Evolutionary conservation across 2,888 invertebrate species (phyloP).

Genomic region (Noctua pronuba): DNA sequence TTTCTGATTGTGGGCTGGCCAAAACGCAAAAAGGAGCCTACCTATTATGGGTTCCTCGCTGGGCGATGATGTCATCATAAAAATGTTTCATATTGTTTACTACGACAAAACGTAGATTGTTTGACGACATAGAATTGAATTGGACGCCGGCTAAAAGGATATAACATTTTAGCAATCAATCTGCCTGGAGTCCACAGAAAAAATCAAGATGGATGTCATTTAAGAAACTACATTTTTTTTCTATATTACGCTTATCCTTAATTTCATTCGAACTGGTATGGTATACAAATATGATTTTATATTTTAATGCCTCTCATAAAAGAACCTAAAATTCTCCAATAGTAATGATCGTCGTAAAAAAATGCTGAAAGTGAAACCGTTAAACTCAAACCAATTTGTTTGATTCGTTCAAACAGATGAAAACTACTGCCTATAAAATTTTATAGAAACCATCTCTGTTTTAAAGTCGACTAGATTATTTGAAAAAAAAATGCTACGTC

Average conservation of each 20-base stretch:
- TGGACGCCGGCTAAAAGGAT: constrained; percentile 1
- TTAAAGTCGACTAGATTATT: constrained; percentile 25
- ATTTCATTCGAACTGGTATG: constrained; percentile 2
- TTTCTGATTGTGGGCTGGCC: constrained; percentile 65
- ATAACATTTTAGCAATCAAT: background rate
- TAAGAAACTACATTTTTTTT: background rate
- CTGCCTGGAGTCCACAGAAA: background rate
- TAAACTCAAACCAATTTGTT: constrained; percentile 58
- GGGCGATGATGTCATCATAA: constrained; percentile 77
- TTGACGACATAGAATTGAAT: constrained; percentile 29
- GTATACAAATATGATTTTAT: constrained; percentile 28
- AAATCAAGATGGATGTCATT: background rate
- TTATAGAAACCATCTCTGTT: constrained; percentile 36
- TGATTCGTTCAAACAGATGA: constrained; percentile 53
- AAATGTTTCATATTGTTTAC: constrained; percentile 68
- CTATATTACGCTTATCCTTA: background rate
- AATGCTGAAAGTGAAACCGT: constrained; percentile 65
- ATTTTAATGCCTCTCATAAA: constrained; percentile 54
- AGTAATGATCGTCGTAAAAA: constrained; percentile 45
- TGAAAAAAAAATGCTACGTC: background rate
- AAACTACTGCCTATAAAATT: constrained; percentile 44
- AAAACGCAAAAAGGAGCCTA: constrained; percentile 70
- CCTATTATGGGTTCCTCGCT: constrained; percentile 74
- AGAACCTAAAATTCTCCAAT: constrained; percentile 42
- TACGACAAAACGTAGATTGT: constrained; percentile 44